Conservation (phyloP, 2,797 vertebrate species). For the Sebastes hopkinsi region DNA sequence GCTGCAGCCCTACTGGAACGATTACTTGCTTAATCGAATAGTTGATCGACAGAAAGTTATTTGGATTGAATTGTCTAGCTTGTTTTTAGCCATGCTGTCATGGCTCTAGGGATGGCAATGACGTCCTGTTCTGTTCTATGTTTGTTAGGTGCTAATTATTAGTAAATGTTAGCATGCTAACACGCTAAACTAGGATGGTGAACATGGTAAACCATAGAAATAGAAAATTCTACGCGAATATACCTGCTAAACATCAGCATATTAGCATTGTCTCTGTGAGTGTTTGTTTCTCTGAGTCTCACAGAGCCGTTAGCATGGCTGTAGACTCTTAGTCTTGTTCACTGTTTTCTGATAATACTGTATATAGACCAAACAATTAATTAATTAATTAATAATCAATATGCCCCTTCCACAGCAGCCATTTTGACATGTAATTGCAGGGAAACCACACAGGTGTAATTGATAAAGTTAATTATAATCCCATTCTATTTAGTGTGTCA, state of each 20-base stretch:
- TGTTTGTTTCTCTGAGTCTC: background rate
- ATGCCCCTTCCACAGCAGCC: no score
- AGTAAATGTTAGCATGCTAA: no score
- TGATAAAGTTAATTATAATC: no score
- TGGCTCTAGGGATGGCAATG: background rate
- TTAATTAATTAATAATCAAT: no score
- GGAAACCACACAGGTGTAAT: no score
- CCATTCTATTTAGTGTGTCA: no score
- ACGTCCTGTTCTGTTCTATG: background rate
- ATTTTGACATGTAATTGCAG: no score
- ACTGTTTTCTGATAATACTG: no score
- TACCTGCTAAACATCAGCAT: background rate
- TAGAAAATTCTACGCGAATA: fast-evolving
- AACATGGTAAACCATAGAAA: no score
- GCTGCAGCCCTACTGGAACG: background rate
- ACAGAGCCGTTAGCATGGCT: background rate
- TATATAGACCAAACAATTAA: no score
- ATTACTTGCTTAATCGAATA: background rate
- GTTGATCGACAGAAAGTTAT: background rate
- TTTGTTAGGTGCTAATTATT: background rate
- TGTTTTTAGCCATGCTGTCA: background rate
- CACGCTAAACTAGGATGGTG: background rate
- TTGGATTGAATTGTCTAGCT: background rate
- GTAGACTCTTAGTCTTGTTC: background rate
- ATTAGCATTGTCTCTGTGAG: background rate